Evolutionary conservation across 2,888 invertebrate genomes (phyloP).

Genomic region (Pristionchus fissidentatus): DNA sequence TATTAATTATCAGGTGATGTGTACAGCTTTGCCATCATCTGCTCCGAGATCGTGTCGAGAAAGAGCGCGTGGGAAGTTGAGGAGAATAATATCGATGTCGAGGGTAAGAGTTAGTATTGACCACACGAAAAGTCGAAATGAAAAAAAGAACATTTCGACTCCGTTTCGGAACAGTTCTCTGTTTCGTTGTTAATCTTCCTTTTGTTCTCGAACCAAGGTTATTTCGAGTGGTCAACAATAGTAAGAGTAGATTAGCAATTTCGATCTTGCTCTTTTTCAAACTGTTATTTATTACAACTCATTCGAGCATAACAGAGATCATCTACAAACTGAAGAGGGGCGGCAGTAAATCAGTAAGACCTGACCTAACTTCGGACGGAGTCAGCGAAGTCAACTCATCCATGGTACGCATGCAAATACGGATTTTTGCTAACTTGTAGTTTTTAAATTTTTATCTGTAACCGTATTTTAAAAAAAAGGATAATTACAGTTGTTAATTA

Average conservation of each 20-base stretch:
- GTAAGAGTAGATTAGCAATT: too few species aligned
- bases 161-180: too few species aligned
- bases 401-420: background rate
- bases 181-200: too few species aligned
- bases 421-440: too few species aligned
- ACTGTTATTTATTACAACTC: too few species aligned
- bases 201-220: too few species aligned
- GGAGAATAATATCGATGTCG: slow-evolving; percentile 58
- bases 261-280: too few species aligned
- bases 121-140: background rate
- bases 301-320: slow-evolving; percentile 17
- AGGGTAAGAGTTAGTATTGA: slow-evolving; percentile 50
- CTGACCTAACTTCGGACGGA: slow-evolving; percentile 17
- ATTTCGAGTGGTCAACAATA: too few species aligned
- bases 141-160: background rate
- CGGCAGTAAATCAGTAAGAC: background rate
- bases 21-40: slow-evolving; percentile 72
- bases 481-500: slow-evolving; percentile 1
- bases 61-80: slow-evolving; percentile 70
- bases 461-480: background rate
- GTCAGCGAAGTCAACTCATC: slow-evolving; percentile 46
- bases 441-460: too few species aligned
- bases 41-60: slow-evolving; percentile 71
- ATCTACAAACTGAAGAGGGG: slow-evolving; percentile 44
- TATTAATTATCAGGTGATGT: slow-evolving; percentile 61